phyloP scores from a whole-genome alignment of 2,113 vertebrate species.

The Phylloscopus trochilus region DNA sequence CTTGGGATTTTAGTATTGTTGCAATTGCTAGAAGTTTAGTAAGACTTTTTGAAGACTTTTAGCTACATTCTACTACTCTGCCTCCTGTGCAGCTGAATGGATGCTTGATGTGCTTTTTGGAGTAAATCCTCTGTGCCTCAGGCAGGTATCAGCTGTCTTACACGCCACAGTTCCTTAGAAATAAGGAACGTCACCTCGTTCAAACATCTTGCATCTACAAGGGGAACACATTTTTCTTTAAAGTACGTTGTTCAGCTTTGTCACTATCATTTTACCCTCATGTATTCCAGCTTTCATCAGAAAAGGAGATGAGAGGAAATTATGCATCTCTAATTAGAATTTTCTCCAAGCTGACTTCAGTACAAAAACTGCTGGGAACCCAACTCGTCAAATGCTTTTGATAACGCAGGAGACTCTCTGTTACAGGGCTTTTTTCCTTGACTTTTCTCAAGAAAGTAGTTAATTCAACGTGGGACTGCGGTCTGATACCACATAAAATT shows the following conservation, averaged over 20 bases:
- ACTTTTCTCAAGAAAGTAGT: background rate
- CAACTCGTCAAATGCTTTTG: background rate
- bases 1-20: background rate
- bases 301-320: background rate
- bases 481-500: background rate
- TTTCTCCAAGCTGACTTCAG: background rate
- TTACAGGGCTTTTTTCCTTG: background rate
- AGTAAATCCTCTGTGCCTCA: background rate
- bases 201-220: background rate
- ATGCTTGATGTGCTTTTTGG: background rate
- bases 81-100: background rate
- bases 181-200: background rate
- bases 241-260: background rate
- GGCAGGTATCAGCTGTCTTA: background rate
- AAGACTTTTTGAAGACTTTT: background rate
- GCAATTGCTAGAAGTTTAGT: background rate
- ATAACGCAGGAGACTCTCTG: background rate
- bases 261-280: background rate
- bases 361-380: background rate
- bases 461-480: background rate
- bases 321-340: background rate
- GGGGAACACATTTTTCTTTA: background rate
- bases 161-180: background rate
- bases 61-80: background rate
- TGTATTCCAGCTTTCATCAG: background rate